phyloP scores from a whole-genome alignment of 2,888 invertebrate species.

The Microctonus aethiopoides region DNA sequence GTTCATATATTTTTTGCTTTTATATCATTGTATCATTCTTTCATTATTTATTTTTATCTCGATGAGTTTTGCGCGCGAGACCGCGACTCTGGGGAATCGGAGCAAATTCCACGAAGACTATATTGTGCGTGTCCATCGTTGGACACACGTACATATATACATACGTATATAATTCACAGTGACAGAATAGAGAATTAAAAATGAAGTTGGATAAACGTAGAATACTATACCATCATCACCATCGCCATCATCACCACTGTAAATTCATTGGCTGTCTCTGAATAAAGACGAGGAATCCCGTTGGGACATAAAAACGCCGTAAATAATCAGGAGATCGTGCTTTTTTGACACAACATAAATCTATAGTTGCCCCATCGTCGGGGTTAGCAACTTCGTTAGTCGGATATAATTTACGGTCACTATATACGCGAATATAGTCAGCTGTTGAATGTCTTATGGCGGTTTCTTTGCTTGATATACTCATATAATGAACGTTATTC shows the following conservation, averaged over 20 bases:
- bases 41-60: neutral
- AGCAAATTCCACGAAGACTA: slow-evolving; percentile 13
- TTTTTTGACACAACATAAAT: slow-evolving; percentile 53
- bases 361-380: slow-evolving; percentile 41
- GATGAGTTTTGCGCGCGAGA: neutral
- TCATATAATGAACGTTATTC: neutral
- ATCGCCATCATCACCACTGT: neutral
- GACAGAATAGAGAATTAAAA: slow-evolving; percentile 3
- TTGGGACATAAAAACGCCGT: slow-evolving; percentile 42
- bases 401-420: slow-evolving; percentile 53
- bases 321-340: slow-evolving; percentile 51
- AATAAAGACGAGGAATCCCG: slow-evolving; percentile 26
- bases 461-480: slow-evolving; percentile 30
- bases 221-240: neutral
- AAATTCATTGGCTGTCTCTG: slow-evolving; percentile 24
- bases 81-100: neutral
- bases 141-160: slow-evolving; percentile 4
- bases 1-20: neutral
- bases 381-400: slow-evolving; percentile 57
- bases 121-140: neutral
- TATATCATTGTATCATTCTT: neutral
- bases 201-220: neutral
- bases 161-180: neutral
- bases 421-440: slow-evolving; percentile 42
- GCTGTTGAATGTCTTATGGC: slow-evolving; percentile 25